Conservation (phyloP, 1,140 invertebrate genomes). For the Pissodes strobi region DNA sequence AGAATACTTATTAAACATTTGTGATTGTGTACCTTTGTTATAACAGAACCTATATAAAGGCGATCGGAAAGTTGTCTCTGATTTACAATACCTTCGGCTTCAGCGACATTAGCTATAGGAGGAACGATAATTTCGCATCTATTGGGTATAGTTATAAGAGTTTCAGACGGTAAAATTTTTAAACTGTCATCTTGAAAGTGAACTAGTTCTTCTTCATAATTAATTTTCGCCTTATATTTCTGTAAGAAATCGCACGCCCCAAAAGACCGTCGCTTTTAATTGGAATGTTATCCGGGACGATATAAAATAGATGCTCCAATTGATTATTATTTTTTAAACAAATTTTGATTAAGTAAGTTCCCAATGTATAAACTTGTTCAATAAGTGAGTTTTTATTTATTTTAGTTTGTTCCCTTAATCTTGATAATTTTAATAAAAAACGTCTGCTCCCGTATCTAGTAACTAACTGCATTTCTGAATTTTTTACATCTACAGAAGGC, state of each 20-base stretch:
- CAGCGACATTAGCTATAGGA: background rate
- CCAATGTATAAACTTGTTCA: background rate
- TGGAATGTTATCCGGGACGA: background rate
- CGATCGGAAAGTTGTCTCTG: background rate
- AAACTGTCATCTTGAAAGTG: background rate
- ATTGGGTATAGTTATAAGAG: background rate
- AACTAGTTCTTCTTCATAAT: background rate
- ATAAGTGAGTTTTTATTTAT: background rate
- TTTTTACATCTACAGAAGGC: background rate
- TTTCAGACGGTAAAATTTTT: background rate
- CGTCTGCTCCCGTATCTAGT: background rate
- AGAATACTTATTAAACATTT: slow-evolving; percentile 2
- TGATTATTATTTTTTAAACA: background rate
- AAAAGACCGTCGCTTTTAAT: slow-evolving; percentile 3
- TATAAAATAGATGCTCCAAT: background rate
- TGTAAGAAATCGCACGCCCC: background rate
- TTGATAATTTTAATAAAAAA: background rate
- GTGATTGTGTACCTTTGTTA: background rate
- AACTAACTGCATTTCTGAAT: background rate
- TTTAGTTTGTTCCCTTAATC: background rate
- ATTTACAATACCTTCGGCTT: background rate
- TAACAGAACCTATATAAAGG: background rate
- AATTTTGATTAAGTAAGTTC: background rate
- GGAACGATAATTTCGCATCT: background rate
- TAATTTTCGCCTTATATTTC: background rate